phyloP scores from a whole-genome alignment of 2,888 invertebrate genomes.

The Hymenopus coronatus region DNA sequence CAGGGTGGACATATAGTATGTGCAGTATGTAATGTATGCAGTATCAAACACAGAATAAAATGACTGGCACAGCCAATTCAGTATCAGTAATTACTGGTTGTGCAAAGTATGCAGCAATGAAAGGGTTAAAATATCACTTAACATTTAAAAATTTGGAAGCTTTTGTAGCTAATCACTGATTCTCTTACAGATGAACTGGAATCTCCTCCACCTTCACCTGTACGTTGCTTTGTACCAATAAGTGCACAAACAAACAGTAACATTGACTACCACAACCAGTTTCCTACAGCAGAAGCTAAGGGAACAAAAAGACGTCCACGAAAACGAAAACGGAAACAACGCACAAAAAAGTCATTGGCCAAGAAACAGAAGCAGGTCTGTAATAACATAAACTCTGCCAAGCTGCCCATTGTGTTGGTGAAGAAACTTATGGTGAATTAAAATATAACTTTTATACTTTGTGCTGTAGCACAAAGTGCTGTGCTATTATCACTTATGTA shows the following conservation, averaged over 20 bases:
- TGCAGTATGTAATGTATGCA: too few relatives aligned
- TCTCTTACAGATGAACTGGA: not conserved
- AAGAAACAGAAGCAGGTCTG: not conserved
- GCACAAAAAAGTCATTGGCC: not conserved
- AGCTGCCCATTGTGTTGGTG: not conserved
- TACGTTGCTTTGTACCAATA: not conserved
- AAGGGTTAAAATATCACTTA: too few relatives aligned
- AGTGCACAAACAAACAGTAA: not conserved
- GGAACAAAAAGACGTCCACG: not conserved
- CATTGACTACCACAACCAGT: not conserved
- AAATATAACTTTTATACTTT: not conserved
- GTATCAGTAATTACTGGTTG: too few relatives aligned
- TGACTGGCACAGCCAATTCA: too few relatives aligned
- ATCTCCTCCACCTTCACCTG: not conserved
- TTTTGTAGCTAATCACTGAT: too few relatives aligned
- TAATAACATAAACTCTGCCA: not conserved
- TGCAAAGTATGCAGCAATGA: too few relatives aligned
- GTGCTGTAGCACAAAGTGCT: not conserved
- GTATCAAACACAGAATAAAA: too few relatives aligned
- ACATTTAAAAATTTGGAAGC: too few relatives aligned
- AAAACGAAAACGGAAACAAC: not conserved
- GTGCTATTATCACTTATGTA: not conserved
- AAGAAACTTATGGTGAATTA: not conserved
- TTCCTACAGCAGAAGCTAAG: not conserved
- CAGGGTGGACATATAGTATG: too few relatives aligned